Percentiles rank a stretch among this genome's conserved stretches.
Evolutionary conservation across 1,140 invertebrate genomes (phyloP).

Genomic region (Drosophila willistoni): DNA sequence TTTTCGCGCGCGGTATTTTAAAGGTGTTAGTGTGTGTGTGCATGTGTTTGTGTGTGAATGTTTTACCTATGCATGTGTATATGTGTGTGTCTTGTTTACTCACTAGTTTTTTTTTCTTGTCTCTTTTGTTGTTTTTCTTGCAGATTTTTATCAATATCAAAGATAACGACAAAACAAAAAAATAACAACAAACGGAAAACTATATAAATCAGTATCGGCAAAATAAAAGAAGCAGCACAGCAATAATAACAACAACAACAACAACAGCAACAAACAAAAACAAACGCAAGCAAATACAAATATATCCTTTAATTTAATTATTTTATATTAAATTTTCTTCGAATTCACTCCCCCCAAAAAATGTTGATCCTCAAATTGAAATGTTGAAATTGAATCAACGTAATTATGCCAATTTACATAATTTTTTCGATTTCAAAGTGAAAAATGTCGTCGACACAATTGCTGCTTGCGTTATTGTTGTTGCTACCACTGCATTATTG

Average conservation of each 20-base stretch:
- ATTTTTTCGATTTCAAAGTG: conserved; percentile 83
- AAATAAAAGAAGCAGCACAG: conserved; percentile 32
- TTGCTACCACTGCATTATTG: conserved; percentile 82
- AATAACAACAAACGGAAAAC: conserved; percentile 16
- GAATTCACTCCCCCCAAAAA: conserved; percentile 40
- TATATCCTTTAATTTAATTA: neutral
- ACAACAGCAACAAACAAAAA: conserved; percentile 38
- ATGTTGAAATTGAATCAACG: conserved; percentile 82
- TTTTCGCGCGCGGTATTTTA: conserved; percentile 42
- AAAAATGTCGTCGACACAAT: conserved; percentile 83
- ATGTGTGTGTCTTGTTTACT: conserved; percentile 61
- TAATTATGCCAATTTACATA: conserved; percentile 83
- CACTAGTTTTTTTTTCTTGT: conserved; percentile 61
- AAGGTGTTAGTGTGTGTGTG: conserved; percentile 29
- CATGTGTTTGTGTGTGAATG: conserved; percentile 21
- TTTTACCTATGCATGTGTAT: conserved; percentile 7
- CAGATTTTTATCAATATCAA: conserved; percentile 68
- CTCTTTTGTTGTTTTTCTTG: conserved; percentile 45
- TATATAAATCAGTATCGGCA: conserved; percentile 24
- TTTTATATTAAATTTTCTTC: conserved; percentile 11
- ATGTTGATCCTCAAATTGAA: conserved; percentile 79
- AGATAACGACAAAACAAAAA: conserved; percentile 37
- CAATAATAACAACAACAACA: conserved; percentile 41
- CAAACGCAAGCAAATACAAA: neutral
- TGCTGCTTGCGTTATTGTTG: conserved; percentile 80